Evolutionary conservation across 2,113 vertebrate genomes (phyloP).

Genomic region (Xenopus tropicalis): UCB_Xtro_10.0 CM004446.2:67004501-67005000

Average conservation of each 20-base stretch:
- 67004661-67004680: not conserved
- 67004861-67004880: no score
- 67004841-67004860: no score
- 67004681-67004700: not conserved
- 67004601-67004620: not conserved
- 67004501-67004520: slow-evolving; percentile 53
- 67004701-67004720: not conserved
- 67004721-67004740: not conserved
- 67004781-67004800: no score
- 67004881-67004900: no score
- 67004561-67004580: slow-evolving; percentile 35
- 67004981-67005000: no score
- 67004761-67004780: no score
- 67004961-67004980: no score
- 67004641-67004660: not conserved
- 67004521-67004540: slow-evolving; percentile 39
- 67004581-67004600: slow-evolving; percentile 35
- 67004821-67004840: no score
- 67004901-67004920: no score
- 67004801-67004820: no score
- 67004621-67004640: not conserved
- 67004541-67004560: slow-evolving; percentile 53
- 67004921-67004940: no score
- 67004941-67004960: no score
- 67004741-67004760: not conserved